These are phyloP conservation scores for Otolemur garnettii DNA, from an alignment of 2,113 vertebrate species.

Conservation along the genomic window DNA sequence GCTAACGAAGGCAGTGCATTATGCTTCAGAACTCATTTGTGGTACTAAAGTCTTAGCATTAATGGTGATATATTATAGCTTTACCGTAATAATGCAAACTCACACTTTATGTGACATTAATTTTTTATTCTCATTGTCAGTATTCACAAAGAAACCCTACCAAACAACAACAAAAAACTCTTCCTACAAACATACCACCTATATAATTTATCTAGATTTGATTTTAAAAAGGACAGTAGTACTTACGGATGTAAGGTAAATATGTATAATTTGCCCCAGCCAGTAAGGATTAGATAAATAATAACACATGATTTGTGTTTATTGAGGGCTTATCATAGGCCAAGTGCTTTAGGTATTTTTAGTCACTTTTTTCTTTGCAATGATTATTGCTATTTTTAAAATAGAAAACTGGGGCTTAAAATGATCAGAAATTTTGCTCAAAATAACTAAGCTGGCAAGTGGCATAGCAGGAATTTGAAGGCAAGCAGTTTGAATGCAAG, in stretches of 20 bases:
- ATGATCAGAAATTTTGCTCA: background rate
- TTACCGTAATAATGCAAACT: background rate
- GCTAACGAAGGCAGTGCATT: background rate
- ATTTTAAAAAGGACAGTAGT: background rate
- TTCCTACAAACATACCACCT: background rate
- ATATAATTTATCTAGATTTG: background rate
- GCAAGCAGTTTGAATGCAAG: background rate
- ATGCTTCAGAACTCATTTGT: background rate
- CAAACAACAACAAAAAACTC: background rate
- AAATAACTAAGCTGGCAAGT: background rate
- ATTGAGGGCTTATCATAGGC: background rate
- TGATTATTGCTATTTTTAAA: background rate
- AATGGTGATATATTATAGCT: background rate
- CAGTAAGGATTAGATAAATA: background rate
- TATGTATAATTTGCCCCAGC: background rate
- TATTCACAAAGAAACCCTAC: background rate
- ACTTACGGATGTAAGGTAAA: background rate
- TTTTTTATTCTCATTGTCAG: background rate
- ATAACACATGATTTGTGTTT: background rate
- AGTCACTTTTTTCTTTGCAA: background rate
- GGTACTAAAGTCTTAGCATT: background rate
- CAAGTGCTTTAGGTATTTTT: background rate
- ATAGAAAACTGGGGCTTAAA: background rate
- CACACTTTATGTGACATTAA: background rate
- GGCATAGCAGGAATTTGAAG: background rate